Evolutionary conservation across 1,140 invertebrate genomes (phyloP), one percentile per base, ranked within the genome.

Genomic region (Teleogryllus occipitalis): DNA sequence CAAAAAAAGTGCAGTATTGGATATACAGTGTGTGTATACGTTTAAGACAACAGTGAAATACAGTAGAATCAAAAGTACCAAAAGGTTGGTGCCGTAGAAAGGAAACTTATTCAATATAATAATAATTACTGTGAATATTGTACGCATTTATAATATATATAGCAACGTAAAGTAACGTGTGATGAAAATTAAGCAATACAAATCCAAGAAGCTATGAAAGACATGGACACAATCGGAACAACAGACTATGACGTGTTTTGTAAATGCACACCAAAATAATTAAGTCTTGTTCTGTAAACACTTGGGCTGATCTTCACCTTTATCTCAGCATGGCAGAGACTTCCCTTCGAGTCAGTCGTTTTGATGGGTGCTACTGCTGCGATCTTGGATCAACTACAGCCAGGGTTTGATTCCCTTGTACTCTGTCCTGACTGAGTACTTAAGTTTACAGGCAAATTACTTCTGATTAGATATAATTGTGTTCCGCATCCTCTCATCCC

Each of bases 1-100:
- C 10, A 65, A 65, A 47, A 78, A 78, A 77, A 49, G 80, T 81
- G 80, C 80, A 81, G 72, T 39, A 39, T 81, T 81, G 81, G 81
- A 80, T 81, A 81, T 81, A 81, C 79, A 80, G 79, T 80, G 79
- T 80, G 79, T 80, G 79, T 80, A 78, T 81, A 80, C 65, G 76
- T 80, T 49, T 76, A 79, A 79, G 76, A 80, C 75, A 78, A 82
- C 81, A 82, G 81, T 80, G 80, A 81, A 81, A 77, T 81, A 81
- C 79, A 81, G 74, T 81, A 81, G 54, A 81, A 75, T 81, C 39
- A 81, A 80, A 81, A 82, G 74, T 80, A 79, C 76, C 74, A 81
- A 65, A 78, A 80, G 77, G 77, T 79, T 81, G 80, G 89, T 90
- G 90, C 90, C 90, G 90, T 90, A 90, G 87, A 91, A 90, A 91